These are phyloP conservation scores for Pogonocichla stellata DNA, from an alignment of 2,113 vertebrate genomes.

Conservation along the genomic window DNA sequence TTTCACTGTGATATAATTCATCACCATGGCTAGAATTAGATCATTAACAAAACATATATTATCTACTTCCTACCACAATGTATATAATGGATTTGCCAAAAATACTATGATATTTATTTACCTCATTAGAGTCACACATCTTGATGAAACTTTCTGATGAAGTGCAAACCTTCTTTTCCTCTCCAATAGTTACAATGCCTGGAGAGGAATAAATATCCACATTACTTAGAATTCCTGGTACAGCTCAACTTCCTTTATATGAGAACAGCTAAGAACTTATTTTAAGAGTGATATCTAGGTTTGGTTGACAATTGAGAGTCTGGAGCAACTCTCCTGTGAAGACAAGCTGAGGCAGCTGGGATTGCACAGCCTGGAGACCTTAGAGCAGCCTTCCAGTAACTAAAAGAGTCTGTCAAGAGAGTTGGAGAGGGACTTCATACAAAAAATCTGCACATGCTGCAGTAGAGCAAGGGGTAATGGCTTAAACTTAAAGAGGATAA, in stretches of 20 bases:
- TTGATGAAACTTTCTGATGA: slow-evolving; percentile 90
- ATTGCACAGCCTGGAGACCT: not conserved
- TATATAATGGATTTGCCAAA: not conserved
- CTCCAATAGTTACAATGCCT: slow-evolving; percentile 92
- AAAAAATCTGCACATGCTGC: no score
- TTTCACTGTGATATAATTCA: not conserved
- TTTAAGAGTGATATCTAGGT: not conserved
- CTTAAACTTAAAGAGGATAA: not conserved
- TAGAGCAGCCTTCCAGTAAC: not conserved
- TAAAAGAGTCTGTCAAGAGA: not conserved
- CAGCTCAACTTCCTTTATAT: not conserved
- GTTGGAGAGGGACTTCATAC: not conserved
- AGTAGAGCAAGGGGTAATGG: fast-evolving
- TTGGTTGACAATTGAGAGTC: not conserved
- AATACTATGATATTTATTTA: slow-evolving; percentile 50
- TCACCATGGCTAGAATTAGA: not conserved
- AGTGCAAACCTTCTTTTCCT: slow-evolving; percentile 91
- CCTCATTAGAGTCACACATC: slow-evolving; percentile 96
- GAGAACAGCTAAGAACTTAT: not conserved
- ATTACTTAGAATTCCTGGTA: not conserved
- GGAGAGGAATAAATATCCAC: slow-evolving; percentile 23
- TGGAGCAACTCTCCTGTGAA: not conserved
- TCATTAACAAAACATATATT: not conserved
- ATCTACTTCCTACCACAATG: not conserved
- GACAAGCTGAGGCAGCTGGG: not conserved